Base-by-base conservation (phyloP, 53 echinoderm and acorn worm genomes). In the Patiria pectinifera region DNA sequence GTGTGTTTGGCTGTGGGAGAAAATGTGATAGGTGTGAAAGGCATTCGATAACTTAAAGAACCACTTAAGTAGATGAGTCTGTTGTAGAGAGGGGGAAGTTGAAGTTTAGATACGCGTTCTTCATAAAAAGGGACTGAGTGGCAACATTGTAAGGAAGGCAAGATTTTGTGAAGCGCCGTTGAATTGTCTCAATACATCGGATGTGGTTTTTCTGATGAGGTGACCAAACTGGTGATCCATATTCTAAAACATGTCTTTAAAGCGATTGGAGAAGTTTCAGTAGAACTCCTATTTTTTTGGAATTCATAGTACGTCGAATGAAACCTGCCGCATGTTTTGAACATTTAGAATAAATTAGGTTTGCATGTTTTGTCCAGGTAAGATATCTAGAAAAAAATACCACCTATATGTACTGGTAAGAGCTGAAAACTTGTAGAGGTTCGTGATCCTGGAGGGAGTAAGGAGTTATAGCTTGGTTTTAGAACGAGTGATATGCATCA, bases 151-250 rank as follows among this genome's bases (percentile, higher is more conserved):
- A 87, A 47, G 88, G 78, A 76, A 87, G 66, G 61, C 76, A 87
- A 47, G 78, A 76, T 19, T 47, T 53, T 44, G 77, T 70, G 72
- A 76, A 87, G 76, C 76, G 88, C 44, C 88, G 76, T 76, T 87
- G 77, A 12, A 87, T 61, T 75, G 88, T 43, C 72, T 72, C 72
- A 72, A 72, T 16, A 72, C 15, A 12, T 12, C 60, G 76, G 59
- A 87, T 76, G 49, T 87, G 88, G 46, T 76, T 87, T 59, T 86
- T 86, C 53, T 86, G 72, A 74, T 86, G 74, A 16, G 45, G 86
- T 71, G 70, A 46, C 24, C 58, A 87, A 74, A 87, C 71, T n/a
- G 69, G 46, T 18, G 47, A 82, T 46, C 53, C 82, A 48, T 82
- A 82, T 82, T 82, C 82, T 48, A 82, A 21, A 82, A 82, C 59